Conservation (phyloP, 2,888 invertebrate species). For the Encarsia formosa region DNA sequence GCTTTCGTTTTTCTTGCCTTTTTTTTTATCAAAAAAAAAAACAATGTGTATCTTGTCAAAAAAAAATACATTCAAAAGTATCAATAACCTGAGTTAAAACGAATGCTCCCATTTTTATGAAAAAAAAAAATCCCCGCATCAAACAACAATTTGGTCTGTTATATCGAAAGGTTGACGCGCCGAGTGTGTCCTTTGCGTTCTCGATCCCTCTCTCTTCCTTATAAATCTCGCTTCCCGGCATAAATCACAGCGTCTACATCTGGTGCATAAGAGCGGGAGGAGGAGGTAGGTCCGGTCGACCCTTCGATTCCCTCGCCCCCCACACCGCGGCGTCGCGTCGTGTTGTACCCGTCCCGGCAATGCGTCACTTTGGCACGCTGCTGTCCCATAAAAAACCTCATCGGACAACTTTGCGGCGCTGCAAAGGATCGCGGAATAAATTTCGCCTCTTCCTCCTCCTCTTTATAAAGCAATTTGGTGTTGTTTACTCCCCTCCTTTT, state of each 20-base stretch:
- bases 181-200: no score
- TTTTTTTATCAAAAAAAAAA: no score
- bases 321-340: constrained; percentile 27
- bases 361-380: constrained; percentile 18
- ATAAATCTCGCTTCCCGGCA: constrained; percentile 47
- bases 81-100: no score
- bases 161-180: no score
- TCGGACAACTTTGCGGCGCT: constrained; percentile 5
- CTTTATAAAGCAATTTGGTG: background rate
- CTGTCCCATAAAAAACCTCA: no score
- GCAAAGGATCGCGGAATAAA: no score
- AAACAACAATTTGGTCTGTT: no score
- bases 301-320: constrained; percentile 23
- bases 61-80: no score
- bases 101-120: no score
- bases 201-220: constrained; percentile 50
- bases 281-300: background rate
- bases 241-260: constrained; percentile 42
- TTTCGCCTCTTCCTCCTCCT: constrained; percentile 1
- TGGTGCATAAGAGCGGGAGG: background rate
- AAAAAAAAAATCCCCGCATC: no score
- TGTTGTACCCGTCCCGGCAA: constrained; percentile 19
- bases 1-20: no score
- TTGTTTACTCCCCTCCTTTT: background rate
- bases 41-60: no score